These are phyloP conservation scores for Orchestes rusci DNA, from an alignment of 2,888 invertebrate genomes.

Conservation along the genomic window DNA sequence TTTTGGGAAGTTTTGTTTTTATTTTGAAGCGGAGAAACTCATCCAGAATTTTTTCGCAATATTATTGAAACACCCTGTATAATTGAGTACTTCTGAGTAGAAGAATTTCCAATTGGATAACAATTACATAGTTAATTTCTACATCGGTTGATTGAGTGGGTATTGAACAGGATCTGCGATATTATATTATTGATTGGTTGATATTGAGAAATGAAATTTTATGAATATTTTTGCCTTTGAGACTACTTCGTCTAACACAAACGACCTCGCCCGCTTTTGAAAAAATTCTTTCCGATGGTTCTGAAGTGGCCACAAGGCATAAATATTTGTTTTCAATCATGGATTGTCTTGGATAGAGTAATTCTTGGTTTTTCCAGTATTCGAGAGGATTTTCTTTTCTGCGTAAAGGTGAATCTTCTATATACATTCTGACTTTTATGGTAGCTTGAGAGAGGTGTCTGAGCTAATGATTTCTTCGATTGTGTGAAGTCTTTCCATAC, in stretches of 20 bases:
- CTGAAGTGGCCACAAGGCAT: conserved; percentile 7
- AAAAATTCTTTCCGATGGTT: conserved; percentile 9
- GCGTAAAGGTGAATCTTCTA: conserved; percentile 11
- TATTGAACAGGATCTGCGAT: too few species aligned
- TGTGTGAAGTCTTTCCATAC: not conserved
- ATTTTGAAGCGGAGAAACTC: too few species aligned
- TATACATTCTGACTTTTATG: conserved; percentile 12
- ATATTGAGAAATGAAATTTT: conserved; percentile 4
- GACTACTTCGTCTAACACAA: not conserved
- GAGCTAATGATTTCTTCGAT: not conserved
- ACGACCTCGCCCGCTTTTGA: conserved; percentile 9
- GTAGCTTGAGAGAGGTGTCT: conserved; percentile 7
- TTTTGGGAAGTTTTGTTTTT: too few species aligned
- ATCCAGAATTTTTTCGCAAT: too few species aligned
- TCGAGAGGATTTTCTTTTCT: conserved; percentile 15
- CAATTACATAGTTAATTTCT: too few species aligned
- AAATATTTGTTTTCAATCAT: conserved; percentile 16
- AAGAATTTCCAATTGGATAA: too few species aligned
- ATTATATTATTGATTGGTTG: too few species aligned
- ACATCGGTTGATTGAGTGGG: too few species aligned
- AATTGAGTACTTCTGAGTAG: too few species aligned
- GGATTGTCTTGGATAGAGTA: conserved; percentile 8
- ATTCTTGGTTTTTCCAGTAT: conserved; percentile 10
- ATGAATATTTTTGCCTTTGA: conserved; percentile 5
- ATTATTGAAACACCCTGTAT: too few species aligned